Evolutionary conservation across 1,140 invertebrate species (phyloP), one percentile per base, ranked within the genome.

Genomic region (Drosophila oshimai): DNA sequence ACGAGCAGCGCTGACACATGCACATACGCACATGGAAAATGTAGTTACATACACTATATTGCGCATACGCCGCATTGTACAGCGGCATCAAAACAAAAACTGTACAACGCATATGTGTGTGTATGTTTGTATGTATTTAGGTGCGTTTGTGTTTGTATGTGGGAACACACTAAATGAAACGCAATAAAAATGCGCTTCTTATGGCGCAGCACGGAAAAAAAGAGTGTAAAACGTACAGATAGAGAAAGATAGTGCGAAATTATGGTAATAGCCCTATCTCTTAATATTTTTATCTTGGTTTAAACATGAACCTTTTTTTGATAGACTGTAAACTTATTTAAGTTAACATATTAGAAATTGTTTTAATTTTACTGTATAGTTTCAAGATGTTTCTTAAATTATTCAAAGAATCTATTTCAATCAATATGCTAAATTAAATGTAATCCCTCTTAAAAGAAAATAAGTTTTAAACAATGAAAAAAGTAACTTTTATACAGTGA

Each of bases 171-270:
- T 80, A 67, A 75, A 79, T 80, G 58, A 80, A 72, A 75, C 67
- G 71, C 72, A 81, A 81, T 81, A 79, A 72, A 75, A 80, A 81
- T 76, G 77, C 71, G 72, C 68, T 75, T 75, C 72, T 72, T 81
- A 80, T 80, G 77, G 72, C 57, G 69, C 69, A 73, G 69, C 69
- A 53, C 45, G 58, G n/a, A n/a, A 44, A 53, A 71, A 74, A 55
- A 53, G 57, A 58, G 51, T 31, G 67, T 64, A 58, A 58, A 60
- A 51, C 39, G 45, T 34, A 34, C 53, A 39, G 18, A 12, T 12
- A 7, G 20, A 26, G 4, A 68, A 44, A 36, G 28, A n/a, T 10
- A 4, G 4, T 2, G 7, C 0, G 18, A 22, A 17, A 15, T 22
- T 36, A 13, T 4, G 28, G 0, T 20, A 44, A 1, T 5, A 22